phyloP scores from a whole-genome alignment of 1,140 invertebrate species.

The Drosophila orena region DNA sequence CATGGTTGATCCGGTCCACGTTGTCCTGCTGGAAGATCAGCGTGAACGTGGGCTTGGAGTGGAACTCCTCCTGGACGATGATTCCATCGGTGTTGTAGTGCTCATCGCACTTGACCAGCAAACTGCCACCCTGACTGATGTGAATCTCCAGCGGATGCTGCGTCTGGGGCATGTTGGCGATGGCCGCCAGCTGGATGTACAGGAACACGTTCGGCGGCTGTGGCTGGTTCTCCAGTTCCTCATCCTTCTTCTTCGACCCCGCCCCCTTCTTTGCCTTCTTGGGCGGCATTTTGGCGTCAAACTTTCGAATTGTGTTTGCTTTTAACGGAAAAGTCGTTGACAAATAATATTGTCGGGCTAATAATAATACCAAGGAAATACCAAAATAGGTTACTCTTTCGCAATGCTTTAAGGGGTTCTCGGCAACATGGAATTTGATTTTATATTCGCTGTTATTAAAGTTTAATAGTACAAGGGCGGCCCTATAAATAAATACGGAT shows the following conservation, averaged over 20 bases:
- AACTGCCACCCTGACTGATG: slow-evolving; percentile 8
- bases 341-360: background rate
- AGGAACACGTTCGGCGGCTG: slow-evolving; percentile 62
- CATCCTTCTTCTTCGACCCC: background rate
- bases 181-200: slow-evolving; percentile 47
- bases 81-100: slow-evolving; percentile 60
- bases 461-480: background rate
- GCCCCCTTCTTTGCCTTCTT: slow-evolving; percentile 24
- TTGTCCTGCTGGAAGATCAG: slow-evolving; percentile 69
- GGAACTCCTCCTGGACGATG: slow-evolving; percentile 45
- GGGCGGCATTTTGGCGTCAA: slow-evolving; percentile 21
- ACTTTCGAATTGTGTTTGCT: slow-evolving; percentile 21
- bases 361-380: too few species aligned
- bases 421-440: background rate
- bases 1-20: slow-evolving; percentile 64
- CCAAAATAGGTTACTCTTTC: background rate
- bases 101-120: slow-evolving; percentile 57
- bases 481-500: too few species aligned
- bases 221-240: slow-evolving; percentile 10
- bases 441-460: background rate
- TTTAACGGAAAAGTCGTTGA: slow-evolving; percentile 15
- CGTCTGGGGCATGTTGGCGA: slow-evolving; percentile 14
- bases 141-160: slow-evolving; percentile 22
- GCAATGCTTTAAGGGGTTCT: background rate
- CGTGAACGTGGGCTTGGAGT: slow-evolving; percentile 56